Evolutionary conservation across 53 echinoderm and acorn worm species (phyloP).

Genomic region (Glandiceps talaboti): DNA sequence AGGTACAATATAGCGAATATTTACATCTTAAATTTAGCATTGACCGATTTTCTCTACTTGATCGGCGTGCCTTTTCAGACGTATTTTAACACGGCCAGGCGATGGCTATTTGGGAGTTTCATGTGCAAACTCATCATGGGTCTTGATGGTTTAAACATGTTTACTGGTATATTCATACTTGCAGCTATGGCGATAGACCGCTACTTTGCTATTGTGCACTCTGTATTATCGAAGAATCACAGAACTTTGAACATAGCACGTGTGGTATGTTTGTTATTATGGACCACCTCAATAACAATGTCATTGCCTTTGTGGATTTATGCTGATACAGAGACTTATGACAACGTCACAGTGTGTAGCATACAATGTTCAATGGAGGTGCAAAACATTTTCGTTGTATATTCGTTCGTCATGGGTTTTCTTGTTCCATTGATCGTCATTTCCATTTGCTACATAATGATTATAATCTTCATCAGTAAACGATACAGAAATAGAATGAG

Average conservation of each 20-base stretch:
- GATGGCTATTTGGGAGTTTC: constrained; percentile 70
- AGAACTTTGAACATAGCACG: constrained; percentile 67
- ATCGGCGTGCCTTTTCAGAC: constrained; percentile 60
- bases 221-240: constrained; percentile 80
- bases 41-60: constrained; percentile 91
- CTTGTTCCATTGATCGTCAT: constrained; percentile 63
- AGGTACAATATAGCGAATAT: constrained; percentile 82
- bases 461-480: constrained; percentile 51
- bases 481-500: constrained; percentile 68
- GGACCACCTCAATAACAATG: constrained; percentile 44
- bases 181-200: constrained; percentile 79
- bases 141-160: constrained; percentile 77
- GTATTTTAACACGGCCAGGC: constrained; percentile 35
- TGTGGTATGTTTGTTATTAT: constrained; percentile 39
- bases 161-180: constrained; percentile 79
- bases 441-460: constrained; percentile 70
- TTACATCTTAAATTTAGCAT: constrained; percentile 71
- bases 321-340: constrained; percentile 15
- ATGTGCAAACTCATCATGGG: constrained; percentile 63
- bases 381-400: constrained; percentile 37
- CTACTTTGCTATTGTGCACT: constrained; percentile 79
- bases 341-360: neutral
- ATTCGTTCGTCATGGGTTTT: constrained; percentile 72
- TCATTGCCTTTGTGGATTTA: constrained; percentile 77
- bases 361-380: neutral